These are phyloP conservation scores for Mustelus asterias DNA, from an alignment of 2,113 vertebrate species.

Conservation along the genomic window DNA sequence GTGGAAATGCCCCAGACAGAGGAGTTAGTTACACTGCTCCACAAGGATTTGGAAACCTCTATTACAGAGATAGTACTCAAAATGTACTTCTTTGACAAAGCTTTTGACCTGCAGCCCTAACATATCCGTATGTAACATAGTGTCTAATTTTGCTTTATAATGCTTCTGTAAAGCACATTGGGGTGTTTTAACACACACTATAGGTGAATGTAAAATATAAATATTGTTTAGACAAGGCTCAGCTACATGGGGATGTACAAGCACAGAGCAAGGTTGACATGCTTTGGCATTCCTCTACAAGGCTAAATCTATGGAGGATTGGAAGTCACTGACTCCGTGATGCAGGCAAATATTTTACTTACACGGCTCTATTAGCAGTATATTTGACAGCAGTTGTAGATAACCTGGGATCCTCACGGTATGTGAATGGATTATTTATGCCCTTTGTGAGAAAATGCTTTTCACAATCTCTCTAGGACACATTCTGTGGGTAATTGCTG, in stretches of 20 bases:
- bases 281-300: neutral
- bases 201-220: no score
- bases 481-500: neutral
- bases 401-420: neutral
- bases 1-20: no score
- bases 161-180: no score
- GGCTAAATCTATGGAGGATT: neutral
- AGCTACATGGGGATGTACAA: neutral
- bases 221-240: neutral
- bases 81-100: no score
- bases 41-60: no score
- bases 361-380: neutral
- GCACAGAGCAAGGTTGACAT: neutral
- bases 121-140: no score
- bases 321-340: neutral
- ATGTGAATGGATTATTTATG: neutral
- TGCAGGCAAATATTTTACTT: neutral
- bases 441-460: neutral
- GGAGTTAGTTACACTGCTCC: no score
- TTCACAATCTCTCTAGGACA: neutral
- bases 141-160: no score
- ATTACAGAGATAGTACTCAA: no score
- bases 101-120: no score
- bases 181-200: no score
- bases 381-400: neutral